These are phyloP conservation scores for Dufourea novaeangliae DNA, from an alignment of 1,140 invertebrate genomes.

Conservation along the genomic window DNA sequence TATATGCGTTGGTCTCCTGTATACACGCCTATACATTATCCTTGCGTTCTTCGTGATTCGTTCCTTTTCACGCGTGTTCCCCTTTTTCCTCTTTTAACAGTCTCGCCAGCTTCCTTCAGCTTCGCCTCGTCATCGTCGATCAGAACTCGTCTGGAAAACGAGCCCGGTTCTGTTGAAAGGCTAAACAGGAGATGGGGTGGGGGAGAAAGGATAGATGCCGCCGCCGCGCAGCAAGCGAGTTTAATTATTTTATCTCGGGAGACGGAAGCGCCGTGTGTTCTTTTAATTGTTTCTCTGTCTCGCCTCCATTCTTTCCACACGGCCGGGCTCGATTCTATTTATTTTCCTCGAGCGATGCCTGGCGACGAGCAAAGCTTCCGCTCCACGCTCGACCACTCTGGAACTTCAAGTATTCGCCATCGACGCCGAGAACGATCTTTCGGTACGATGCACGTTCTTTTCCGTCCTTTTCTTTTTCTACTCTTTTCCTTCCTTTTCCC, in stretches of 20 bases:
- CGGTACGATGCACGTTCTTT: slow-evolving; percentile 43
- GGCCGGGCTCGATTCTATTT: slow-evolving; percentile 36
- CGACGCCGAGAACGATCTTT: slow-evolving; percentile 46
- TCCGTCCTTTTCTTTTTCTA: background rate
- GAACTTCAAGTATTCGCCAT: slow-evolving; percentile 38
- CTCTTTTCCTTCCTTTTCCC: background rate
- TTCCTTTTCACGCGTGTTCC: background rate
- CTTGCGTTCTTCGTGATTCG: too few relatives aligned
- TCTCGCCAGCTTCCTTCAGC: background rate
- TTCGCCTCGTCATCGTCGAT: background rate
- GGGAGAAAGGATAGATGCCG: background rate
- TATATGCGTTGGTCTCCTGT: background rate
- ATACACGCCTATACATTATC: too few relatives aligned
- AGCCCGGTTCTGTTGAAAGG: background rate
- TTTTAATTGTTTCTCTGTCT: slow-evolving; percentile 48
- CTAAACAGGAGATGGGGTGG: slow-evolving; percentile 1
- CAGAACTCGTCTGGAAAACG: background rate
- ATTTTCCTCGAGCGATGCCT: slow-evolving; percentile 27
- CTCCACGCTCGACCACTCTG: slow-evolving; percentile 34
- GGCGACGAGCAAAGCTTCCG: slow-evolving; percentile 5
- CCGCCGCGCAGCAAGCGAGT: background rate
- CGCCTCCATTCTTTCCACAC: slow-evolving; percentile 19
- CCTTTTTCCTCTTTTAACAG: background rate
- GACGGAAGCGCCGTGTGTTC: slow-evolving; percentile 27
- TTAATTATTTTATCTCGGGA: slow-evolving; percentile 43